phyloP scores from a whole-genome alignment of 2,888 invertebrate genomes.

The Drosophila incognita region DNA sequence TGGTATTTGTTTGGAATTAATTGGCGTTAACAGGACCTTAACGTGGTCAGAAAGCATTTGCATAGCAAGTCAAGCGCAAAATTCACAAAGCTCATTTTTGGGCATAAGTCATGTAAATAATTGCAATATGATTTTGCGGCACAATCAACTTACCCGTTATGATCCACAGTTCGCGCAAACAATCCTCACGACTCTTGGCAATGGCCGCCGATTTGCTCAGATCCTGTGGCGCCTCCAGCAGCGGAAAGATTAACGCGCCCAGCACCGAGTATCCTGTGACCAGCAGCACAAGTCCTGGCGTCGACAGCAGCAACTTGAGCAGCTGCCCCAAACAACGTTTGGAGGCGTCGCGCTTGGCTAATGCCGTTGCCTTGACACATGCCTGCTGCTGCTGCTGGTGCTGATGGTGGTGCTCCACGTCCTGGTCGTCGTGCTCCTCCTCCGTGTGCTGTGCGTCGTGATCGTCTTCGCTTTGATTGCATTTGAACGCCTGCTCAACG shows the following conservation, averaged over 20 bases:
- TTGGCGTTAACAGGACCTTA: slow-evolving; percentile 44
- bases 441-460: slow-evolving; percentile 36
- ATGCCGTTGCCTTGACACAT: slow-evolving; percentile 25
- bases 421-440: slow-evolving; percentile 15
- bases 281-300: slow-evolving; percentile 88
- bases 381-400: slow-evolving; percentile 28
- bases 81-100: slow-evolving; percentile 18
- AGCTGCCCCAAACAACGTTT: slow-evolving; percentile 74
- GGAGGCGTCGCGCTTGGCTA: slow-evolving; percentile 27
- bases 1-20: slow-evolving; percentile 62
- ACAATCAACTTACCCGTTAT: slow-evolving; percentile 89
- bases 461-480: slow-evolving; percentile 68
- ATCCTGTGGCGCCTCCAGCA: slow-evolving; percentile 90
- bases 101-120: not conserved
- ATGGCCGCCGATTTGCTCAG: slow-evolving; percentile 87
- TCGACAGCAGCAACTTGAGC: slow-evolving; percentile 83
- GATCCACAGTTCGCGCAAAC: slow-evolving; percentile 91
- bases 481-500: slow-evolving; percentile 84
- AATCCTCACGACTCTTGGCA: slow-evolving; percentile 88
- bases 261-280: slow-evolving; percentile 91
- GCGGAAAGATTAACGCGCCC: slow-evolving; percentile 91
- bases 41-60: slow-evolving; percentile 34
- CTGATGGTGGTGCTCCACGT: slow-evolving; percentile 9
- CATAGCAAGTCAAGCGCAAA: slow-evolving; percentile 61
- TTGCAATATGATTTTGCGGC: not conserved